A percentile compares a stretch with the other conserved stretches of the same genome.
Conservation (phyloP, 2,113 vertebrate species). For the Alexandromys fortis region DNA sequence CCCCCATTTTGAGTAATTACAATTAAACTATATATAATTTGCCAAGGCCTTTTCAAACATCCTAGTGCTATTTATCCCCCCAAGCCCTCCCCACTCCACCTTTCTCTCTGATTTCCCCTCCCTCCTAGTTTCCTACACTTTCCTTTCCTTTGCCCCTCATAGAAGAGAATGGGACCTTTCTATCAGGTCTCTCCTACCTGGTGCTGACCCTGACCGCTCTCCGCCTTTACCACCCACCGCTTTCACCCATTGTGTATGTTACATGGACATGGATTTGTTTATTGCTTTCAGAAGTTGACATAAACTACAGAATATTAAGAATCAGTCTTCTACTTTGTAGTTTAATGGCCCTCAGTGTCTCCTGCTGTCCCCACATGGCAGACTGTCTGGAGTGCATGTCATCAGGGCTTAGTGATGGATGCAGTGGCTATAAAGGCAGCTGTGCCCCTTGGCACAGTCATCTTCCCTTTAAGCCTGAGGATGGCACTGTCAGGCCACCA, state of each 20-base stretch:
- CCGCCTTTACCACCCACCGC: neutral
- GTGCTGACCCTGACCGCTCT: neutral
- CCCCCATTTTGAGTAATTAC: neutral
- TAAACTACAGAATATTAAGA: conserved; percentile 4
- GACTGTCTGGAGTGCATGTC: neutral
- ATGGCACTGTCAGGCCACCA: neutral
- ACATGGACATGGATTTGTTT: neutral
- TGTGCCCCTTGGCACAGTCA: neutral
- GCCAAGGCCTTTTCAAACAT: neutral
- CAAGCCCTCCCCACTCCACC: accelerated
- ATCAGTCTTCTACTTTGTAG: neutral
- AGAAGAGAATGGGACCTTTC: neutral
- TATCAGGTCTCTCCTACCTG: neutral
- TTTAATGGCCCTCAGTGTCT: neutral
- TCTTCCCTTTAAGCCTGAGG: neutral
- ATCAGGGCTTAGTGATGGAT: neutral
- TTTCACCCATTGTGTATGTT: neutral
- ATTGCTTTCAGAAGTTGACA: neutral
- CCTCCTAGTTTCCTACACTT: neutral
- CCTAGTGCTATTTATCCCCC: too few species aligned
- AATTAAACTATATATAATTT: neutral
- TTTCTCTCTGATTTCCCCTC: neutral
- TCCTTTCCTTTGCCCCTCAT: neutral
- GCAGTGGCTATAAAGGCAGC: neutral
- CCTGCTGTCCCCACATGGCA: neutral